These are phyloP conservation scores for Gavia stellata DNA, from an alignment of 2,113 vertebrate species.

Conservation along the genomic window DNA sequence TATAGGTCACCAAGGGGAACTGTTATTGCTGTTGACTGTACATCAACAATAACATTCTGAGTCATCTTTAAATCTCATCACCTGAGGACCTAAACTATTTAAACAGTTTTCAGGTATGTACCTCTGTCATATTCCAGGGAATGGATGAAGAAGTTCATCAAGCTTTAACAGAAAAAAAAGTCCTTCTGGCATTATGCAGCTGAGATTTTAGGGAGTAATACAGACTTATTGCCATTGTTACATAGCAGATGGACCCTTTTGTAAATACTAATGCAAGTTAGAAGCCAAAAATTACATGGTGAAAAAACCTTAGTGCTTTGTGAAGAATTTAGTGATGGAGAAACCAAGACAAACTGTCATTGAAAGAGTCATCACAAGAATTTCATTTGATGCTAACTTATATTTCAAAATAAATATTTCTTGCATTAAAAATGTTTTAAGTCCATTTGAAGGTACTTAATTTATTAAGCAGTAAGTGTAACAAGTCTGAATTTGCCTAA, in stretches of 20 bases:
- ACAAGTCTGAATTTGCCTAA: not conserved
- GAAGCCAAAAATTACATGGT: not conserved
- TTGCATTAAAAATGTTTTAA: not conserved
- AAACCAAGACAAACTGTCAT: not conserved
- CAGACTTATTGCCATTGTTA: not conserved
- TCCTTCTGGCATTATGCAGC: not conserved
- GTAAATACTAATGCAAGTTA: not conserved
- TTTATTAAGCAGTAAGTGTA: not conserved
- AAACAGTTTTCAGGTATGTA: not conserved
- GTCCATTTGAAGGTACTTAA: not conserved
- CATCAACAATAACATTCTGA: not conserved
- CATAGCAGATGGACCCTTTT: not conserved
- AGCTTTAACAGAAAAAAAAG: not conserved
- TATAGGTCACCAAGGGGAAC: not conserved
- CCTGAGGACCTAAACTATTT: not conserved
- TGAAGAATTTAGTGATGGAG: not conserved
- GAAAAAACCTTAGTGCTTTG: not conserved
- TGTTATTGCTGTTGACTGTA: not conserved
- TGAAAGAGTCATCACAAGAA: not conserved
- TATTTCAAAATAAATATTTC: not conserved
- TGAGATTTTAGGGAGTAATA: not conserved
- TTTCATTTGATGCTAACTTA: not conserved
- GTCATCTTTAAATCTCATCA: not conserved
- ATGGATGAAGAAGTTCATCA: not conserved
- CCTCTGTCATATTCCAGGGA: not conserved